Conservation (phyloP, 2,888 invertebrate species). For the Sturmia bella region DNA sequence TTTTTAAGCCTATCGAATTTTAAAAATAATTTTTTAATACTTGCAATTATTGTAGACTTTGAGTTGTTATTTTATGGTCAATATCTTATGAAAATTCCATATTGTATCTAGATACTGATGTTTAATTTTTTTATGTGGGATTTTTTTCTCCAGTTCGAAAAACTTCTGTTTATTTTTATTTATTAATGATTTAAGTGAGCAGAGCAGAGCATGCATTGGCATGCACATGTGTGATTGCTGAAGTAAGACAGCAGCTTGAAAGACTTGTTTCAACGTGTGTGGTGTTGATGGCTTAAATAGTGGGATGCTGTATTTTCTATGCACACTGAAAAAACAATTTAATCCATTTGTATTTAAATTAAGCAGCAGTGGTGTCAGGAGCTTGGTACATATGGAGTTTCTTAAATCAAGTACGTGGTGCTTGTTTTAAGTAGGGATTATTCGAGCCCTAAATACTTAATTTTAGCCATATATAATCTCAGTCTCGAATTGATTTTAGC, state of each 20-base stretch:
- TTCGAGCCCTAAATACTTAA: too few relatives aligned
- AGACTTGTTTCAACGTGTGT: neutral
- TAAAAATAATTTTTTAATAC: slow-evolving; percentile 14
- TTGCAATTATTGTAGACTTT: slow-evolving; percentile 30
- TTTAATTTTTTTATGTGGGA: slow-evolving; percentile 58
- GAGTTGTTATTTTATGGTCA: slow-evolving; percentile 22
- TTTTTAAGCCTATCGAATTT: slow-evolving; percentile 19
- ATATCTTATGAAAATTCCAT: slow-evolving; percentile 33
- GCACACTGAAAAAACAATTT: too few relatives aligned
- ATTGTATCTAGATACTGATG: slow-evolving; percentile 22
- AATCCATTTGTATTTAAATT: too few relatives aligned
- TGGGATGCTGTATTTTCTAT: too few relatives aligned
- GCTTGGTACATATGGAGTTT: too few relatives aligned
- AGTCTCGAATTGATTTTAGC: too few relatives aligned
- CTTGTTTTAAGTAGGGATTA: too few relatives aligned
- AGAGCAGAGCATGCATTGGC: slow-evolving; percentile 4
- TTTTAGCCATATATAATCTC: too few relatives aligned
- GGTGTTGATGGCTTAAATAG: too few relatives aligned
- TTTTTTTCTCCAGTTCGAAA: slow-evolving; percentile 22
- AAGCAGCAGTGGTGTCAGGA: too few relatives aligned
- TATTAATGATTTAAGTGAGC: slow-evolving; percentile 12
- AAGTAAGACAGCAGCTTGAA: slow-evolving; percentile 5
- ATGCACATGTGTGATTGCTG: neutral
- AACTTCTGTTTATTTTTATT: slow-evolving; percentile 26
- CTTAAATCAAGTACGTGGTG: too few relatives aligned